phyloP scores from a whole-genome alignment of 2,113 vertebrate genomes.

The Ginglymostoma cirratum region DNA sequence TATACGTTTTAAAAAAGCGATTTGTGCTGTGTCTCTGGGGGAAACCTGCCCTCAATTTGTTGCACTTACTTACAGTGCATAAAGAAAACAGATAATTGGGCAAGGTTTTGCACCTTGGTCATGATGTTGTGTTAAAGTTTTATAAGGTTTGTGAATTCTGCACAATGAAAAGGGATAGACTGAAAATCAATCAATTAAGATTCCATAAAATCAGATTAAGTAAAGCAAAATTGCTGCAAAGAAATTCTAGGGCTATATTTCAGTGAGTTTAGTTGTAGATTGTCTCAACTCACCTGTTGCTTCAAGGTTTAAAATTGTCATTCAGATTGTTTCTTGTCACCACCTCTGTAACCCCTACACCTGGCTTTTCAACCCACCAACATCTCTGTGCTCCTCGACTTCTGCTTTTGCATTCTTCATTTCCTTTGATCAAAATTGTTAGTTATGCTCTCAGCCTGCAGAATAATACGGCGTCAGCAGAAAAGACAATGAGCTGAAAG shows the following conservation, averaged over 20 bases:
- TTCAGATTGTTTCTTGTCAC: neutral
- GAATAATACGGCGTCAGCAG: too few relatives aligned
- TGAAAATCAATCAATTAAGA: neutral
- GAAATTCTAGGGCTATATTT: neutral
- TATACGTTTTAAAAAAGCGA: constrained; percentile 14
- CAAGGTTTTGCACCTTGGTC: neutral
- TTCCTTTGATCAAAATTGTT: neutral
- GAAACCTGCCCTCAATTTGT: neutral
- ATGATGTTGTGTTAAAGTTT: neutral
- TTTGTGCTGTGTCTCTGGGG: neutral
- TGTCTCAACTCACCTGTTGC: neutral
- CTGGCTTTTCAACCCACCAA: neutral
- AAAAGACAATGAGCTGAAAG: too few relatives aligned
- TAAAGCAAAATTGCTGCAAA: neutral
- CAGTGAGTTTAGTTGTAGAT: neutral
- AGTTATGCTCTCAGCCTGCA: neutral
- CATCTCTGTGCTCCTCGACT: neutral
- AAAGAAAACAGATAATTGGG: constrained; percentile 4
- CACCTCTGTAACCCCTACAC: neutral
- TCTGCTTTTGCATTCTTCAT: neutral
- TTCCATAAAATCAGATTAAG: neutral
- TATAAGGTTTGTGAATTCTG: neutral
- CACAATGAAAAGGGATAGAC: neutral
- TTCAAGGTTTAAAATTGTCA: too few relatives aligned
- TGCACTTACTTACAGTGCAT: neutral